Evolutionary conservation across 2,797 vertebrate species (phyloP).

Genomic region (Sebastes elongatus): DNA sequence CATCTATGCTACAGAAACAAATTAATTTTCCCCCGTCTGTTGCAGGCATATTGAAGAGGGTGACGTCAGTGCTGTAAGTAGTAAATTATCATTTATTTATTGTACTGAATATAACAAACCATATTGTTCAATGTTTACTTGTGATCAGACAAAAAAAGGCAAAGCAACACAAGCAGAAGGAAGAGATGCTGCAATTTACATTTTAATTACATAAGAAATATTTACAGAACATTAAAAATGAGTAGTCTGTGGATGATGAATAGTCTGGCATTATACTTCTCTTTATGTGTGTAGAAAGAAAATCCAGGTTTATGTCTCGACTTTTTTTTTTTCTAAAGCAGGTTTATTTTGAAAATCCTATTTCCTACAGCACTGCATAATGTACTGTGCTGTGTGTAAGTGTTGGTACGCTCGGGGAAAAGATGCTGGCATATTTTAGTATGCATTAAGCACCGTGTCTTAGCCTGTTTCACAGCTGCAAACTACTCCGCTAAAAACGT

Average conservation of each 20-base stretch:
- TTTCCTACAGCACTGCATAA: not conserved
- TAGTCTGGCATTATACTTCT: not conserved
- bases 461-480: not conserved
- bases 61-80: not conserved
- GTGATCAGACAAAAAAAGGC: not conserved
- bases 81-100: not conserved
- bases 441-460: not conserved
- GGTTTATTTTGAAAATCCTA: not conserved
- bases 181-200: not conserved
- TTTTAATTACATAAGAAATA: not conserved
- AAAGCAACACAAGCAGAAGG: not conserved
- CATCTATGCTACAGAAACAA: not conserved
- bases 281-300: not conserved
- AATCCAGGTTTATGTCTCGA: not conserved
- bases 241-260: not conserved
- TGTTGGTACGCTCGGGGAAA: not conserved
- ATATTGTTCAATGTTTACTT: not conserved
- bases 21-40: not conserved
- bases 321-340: not conserved
- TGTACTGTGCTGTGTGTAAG: not conserved
- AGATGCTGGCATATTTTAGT: not conserved
- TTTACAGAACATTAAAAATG: not conserved
- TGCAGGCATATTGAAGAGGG: not conserved
- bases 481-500: not conserved
- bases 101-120: not conserved